These are phyloP conservation scores for Puntigrus tetrazona DNA, from an alignment of 2,113 vertebrate genomes.

Conservation along the genomic window DNA sequence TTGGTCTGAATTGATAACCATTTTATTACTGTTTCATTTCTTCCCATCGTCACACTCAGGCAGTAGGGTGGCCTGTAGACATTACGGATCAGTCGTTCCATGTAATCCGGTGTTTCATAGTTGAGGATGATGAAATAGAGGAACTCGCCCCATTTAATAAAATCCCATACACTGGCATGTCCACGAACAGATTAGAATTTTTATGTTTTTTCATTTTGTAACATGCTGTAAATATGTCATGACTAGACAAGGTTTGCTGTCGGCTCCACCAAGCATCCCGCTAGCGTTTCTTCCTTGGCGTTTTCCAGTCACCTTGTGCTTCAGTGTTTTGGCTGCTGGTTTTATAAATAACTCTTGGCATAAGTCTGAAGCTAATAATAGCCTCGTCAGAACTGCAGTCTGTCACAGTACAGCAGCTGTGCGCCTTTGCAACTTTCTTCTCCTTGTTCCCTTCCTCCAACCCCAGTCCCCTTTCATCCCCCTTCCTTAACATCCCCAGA, in stretches of 20 bases:
- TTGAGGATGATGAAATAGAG: neutral
- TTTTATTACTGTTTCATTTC: neutral
- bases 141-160: neutral
- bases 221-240: neutral
- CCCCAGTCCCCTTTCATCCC: conserved; percentile 13
- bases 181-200: too few species aligned
- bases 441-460: conserved; percentile 1
- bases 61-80: neutral
- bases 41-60: neutral
- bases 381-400: conserved; percentile 55
- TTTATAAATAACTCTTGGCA: conserved; percentile 60
- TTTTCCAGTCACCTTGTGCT: conserved; percentile 57
- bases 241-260: neutral
- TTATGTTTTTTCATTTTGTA: conserved; percentile 1
- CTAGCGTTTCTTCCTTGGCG: neutral
- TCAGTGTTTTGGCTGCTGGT: conserved; percentile 41
- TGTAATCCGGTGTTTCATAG: neutral
- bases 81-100: conserved; percentile 2
- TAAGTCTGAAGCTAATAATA: conserved; percentile 62
- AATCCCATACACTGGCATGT: neutral
- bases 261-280: neutral
- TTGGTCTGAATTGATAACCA: neutral
- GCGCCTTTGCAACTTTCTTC: conserved; percentile 32
- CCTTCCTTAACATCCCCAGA: neutral
- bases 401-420: conserved; percentile 53